Conservation (phyloP, 2,797 vertebrate genomes). For the Sebastes hubbsi region DNA sequence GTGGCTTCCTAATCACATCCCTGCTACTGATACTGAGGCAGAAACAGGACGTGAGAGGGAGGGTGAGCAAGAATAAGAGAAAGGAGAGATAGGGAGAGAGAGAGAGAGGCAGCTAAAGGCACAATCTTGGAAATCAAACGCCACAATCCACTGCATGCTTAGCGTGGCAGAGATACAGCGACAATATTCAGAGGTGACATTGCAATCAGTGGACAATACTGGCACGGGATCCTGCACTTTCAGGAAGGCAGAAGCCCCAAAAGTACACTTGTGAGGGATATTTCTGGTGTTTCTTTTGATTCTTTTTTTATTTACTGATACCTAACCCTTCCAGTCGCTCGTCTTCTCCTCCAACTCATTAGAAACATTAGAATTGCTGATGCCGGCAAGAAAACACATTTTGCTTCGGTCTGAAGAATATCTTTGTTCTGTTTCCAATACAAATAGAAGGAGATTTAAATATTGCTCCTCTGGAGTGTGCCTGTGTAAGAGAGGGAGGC, state of each 20-base stretch:
- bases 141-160: slow-evolving; percentile 37
- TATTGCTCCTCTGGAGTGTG: slow-evolving; percentile 75
- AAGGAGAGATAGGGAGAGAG: slow-evolving; percentile 21
- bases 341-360: slow-evolving; percentile 77
- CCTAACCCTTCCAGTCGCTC: slow-evolving; percentile 62
- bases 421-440: slow-evolving; percentile 86
- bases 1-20: slow-evolving; percentile 62
- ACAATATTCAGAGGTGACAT: slow-evolving; percentile 67
- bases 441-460: slow-evolving; percentile 83
- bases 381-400: slow-evolving; percentile 79
- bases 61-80: slow-evolving; percentile 39
- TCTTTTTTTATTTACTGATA: slow-evolving; percentile 61
- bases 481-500: slow-evolving; percentile 43
- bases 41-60: slow-evolving; percentile 45
- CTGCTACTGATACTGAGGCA: slow-evolving; percentile 61
- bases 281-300: slow-evolving; percentile 32
- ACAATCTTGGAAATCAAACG: slow-evolving; percentile 66
- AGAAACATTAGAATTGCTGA: slow-evolving; percentile 84
- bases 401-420: slow-evolving; percentile 81
- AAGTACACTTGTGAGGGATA: slow-evolving; percentile 51
- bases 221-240: slow-evolving; percentile 16
- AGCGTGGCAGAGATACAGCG: slow-evolving; percentile 28
- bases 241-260: slow-evolving; percentile 1
- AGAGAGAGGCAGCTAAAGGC: slow-evolving; percentile 27
- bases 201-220: slow-evolving; percentile 52